Evolutionary conservation across 1,140 invertebrate species (phyloP).

Genomic region (Anastrepha ludens): DNA sequence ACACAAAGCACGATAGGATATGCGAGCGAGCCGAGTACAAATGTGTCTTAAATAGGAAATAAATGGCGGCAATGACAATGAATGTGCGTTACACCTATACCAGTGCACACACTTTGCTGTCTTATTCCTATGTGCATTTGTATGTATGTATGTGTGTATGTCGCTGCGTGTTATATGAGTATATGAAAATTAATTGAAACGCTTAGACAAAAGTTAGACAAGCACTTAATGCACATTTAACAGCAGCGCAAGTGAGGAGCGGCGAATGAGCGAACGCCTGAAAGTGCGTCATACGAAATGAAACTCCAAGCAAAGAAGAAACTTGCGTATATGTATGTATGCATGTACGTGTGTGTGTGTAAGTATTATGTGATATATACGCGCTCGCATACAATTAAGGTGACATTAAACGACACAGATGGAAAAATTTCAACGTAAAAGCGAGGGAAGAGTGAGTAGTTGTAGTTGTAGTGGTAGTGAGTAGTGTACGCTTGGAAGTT

Average conservation of each 20-base stretch:
- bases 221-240: constrained; percentile 52
- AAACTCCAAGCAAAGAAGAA: background rate
- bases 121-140: background rate
- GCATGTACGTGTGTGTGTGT: background rate
- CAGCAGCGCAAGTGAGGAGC: background rate
- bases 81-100: background rate
- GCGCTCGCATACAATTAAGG: constrained; percentile 33
- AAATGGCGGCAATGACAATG: constrained; percentile 43
- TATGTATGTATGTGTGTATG: background rate
- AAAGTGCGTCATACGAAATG: background rate
- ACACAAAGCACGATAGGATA: background rate
- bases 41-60: constrained; percentile 32
- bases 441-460: background rate
- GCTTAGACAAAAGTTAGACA: constrained; percentile 52
- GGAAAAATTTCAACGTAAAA: constrained; percentile 9
- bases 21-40: background rate
- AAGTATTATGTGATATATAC: background rate
- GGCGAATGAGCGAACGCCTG: background rate
- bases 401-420: constrained; percentile 41
- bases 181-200: constrained; percentile 56
- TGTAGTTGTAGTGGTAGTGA: background rate
- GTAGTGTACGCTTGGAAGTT: background rate
- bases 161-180: constrained; percentile 34
- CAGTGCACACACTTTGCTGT: too few species aligned
- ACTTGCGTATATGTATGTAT: background rate